These are phyloP conservation scores for Loxodonta africana DNA, from an alignment of 2,113 vertebrate genomes.

Conservation along the genomic window DNA sequence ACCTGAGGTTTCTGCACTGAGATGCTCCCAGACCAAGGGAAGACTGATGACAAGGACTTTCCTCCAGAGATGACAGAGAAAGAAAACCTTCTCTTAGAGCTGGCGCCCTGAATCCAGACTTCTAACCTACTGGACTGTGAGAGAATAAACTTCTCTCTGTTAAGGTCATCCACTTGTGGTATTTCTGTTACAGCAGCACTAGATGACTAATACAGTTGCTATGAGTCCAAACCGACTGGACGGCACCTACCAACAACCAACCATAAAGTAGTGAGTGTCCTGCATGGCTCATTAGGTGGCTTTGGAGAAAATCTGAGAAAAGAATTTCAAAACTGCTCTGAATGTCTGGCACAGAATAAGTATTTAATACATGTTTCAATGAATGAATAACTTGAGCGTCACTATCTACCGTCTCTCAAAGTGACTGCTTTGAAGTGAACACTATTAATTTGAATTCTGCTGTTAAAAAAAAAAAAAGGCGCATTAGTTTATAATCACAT, in stretches of 20 bases:
- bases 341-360: constrained; percentile 19
- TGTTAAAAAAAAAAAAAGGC: background rate
- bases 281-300: background rate
- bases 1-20: too few species aligned
- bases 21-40: too few species aligned
- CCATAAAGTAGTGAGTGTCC: constrained; percentile 4
- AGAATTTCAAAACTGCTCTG: constrained; percentile 62
- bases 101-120: too few species aligned
- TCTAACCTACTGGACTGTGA: too few species aligned
- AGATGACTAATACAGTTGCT: too few species aligned
- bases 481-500: constrained; percentile 44
- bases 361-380: background rate
- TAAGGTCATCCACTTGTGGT: too few species aligned
- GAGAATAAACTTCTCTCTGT: too few species aligned
- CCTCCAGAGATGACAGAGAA: too few species aligned
- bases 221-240: too few species aligned
- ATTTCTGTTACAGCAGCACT: too few species aligned
- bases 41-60: too few species aligned
- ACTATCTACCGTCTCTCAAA: background rate
- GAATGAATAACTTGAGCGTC: constrained; percentile 13
- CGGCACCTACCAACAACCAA: background rate
- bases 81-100: too few species aligned
- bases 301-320: constrained; percentile 48
- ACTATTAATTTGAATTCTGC: constrained; percentile 53
- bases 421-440: constrained; percentile 44